Conservation (phyloP, 2,797 vertebrate genomes). For the Leptatherina wallacei region DNA sequence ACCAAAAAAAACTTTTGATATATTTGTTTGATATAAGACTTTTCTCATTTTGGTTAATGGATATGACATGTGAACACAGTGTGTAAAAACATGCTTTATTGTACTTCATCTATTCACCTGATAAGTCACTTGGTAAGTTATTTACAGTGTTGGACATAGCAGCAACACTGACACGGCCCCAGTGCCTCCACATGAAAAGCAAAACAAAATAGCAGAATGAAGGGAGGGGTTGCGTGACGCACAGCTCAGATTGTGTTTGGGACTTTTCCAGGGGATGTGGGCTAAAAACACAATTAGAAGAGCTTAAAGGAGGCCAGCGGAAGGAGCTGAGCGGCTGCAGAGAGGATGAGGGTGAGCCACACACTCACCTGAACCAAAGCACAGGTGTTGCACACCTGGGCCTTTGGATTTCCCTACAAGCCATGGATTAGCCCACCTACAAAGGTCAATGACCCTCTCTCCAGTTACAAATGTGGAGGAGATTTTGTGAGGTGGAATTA, state of each 20-base stretch:
- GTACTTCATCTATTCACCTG: background rate
- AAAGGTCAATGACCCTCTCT: constrained; percentile 67
- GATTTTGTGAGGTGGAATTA: constrained; percentile 53
- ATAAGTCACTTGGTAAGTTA: background rate
- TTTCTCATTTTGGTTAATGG: background rate
- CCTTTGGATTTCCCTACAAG: constrained; percentile 54
- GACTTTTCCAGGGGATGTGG: constrained; percentile 67
- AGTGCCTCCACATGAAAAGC: constrained; percentile 42
- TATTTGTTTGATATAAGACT: no score
- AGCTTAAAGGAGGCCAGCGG: constrained; percentile 40
- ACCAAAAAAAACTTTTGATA: background rate
- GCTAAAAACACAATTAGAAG: constrained; percentile 66
- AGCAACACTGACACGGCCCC: constrained; percentile 30
- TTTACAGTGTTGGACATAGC: background rate
- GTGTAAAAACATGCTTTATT: background rate
- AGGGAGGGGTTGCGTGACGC: constrained; percentile 11
- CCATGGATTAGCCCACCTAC: constrained; percentile 57
- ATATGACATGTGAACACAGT: background rate
- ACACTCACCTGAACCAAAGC: constrained; percentile 66
- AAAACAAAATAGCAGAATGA: constrained; percentile 19
- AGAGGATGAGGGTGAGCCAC: constrained; percentile 37
- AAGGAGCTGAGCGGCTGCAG: background rate
- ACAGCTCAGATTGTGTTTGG: constrained; percentile 41
- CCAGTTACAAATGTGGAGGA: constrained; percentile 46
- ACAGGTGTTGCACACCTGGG: constrained; percentile 75